Evolutionary conservation across 1,140 invertebrate species (phyloP).

Genomic region (Drosophila persimilis): DNA sequence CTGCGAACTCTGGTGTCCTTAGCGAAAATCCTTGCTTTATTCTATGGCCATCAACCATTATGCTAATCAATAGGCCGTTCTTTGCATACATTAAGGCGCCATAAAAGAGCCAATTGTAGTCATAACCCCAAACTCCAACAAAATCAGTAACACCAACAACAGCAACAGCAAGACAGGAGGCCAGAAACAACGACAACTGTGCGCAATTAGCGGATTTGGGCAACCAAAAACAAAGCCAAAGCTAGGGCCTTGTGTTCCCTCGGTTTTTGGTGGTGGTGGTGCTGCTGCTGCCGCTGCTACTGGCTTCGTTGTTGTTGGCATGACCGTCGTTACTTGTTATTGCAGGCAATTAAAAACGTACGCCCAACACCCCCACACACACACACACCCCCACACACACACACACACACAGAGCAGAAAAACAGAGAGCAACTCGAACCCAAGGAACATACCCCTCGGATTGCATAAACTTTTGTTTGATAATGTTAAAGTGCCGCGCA

Average conservation of each 20-base stretch:
- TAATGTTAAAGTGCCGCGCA: constrained; percentile 80
- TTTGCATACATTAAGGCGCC: constrained; percentile 39
- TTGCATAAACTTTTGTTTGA: constrained; percentile 76
- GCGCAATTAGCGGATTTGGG: constrained; percentile 75
- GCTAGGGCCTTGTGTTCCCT: constrained; percentile 16
- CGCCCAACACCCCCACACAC: constrained; percentile 45
- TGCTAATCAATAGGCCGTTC: constrained; percentile 68
- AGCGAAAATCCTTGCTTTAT: constrained; percentile 17
- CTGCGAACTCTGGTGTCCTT: neutral
- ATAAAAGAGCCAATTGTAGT: constrained; percentile 37
- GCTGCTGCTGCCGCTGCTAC: constrained; percentile 7
- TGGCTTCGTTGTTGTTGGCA: constrained; percentile 52
- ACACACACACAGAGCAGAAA: neutral
- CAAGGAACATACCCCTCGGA: constrained; percentile 24
- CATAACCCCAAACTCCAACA: constrained; percentile 18
- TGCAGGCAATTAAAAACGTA: constrained; percentile 76
- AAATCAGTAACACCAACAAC: constrained; percentile 41
- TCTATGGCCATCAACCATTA: constrained; percentile 45
- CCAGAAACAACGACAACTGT: constrained; percentile 59
- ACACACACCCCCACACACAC: too few relatives aligned
- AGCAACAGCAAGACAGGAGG: constrained; percentile 1
- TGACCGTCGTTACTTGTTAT: constrained; percentile 73
- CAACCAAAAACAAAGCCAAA: constrained; percentile 54
- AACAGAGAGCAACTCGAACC: too few relatives aligned
- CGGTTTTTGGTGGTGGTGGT: constrained; percentile 8